Conservation (phyloP, 2,797 vertebrate species). For the Prionace glauca region DNA sequence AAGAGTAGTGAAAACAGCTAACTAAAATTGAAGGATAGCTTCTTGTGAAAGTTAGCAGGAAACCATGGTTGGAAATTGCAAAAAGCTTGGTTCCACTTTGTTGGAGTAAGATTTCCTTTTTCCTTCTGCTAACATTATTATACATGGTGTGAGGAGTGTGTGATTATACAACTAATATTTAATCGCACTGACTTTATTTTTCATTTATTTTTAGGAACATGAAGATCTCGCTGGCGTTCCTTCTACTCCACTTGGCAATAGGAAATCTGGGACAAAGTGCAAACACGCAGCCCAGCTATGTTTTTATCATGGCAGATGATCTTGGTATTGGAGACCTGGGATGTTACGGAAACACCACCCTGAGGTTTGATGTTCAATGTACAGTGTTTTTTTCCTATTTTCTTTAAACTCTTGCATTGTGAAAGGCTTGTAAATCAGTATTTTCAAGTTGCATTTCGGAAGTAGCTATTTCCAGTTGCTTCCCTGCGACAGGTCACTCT, state of each 20-base stretch:
- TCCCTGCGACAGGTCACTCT: background rate
- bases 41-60: background rate
- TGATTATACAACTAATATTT: background rate
- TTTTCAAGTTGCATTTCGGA: background rate
- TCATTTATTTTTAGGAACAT: slow-evolving; percentile 50
- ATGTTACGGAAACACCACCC: slow-evolving; percentile 79
- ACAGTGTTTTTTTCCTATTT: background rate
- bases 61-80: background rate
- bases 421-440: background rate
- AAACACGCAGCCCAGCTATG: slow-evolving; percentile 58
- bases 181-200: background rate
- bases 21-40: background rate
- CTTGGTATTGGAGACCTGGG: slow-evolving; percentile 83
- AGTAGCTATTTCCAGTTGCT: background rate
- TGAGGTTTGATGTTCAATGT: slow-evolving; percentile 61
- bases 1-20: background rate
- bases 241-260: slow-evolving; percentile 45
- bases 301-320: slow-evolving; percentile 84
- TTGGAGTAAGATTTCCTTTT: background rate
- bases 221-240: slow-evolving; percentile 44
- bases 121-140: background rate
- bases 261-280: background rate
- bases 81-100: background rate
- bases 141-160: background rate
- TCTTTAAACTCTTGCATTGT: background rate